Conservation (phyloP, 2,113 vertebrate species). For the Aptenodytes patagonicus region DNA sequence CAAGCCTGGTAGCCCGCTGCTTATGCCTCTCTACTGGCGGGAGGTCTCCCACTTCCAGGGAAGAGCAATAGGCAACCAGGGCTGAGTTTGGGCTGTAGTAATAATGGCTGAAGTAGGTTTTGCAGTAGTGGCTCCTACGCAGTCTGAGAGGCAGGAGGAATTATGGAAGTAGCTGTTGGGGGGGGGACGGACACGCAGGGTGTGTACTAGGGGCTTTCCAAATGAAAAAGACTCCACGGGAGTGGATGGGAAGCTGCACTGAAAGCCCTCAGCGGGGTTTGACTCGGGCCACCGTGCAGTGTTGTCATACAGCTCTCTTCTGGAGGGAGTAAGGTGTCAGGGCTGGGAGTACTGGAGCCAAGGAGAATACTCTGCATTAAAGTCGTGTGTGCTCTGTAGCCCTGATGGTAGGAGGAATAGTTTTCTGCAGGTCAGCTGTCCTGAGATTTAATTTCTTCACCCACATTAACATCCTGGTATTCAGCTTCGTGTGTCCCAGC, state of each 20-base stretch:
- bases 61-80: background rate
- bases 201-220: background rate
- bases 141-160: background rate
- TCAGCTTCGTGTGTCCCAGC: background rate
- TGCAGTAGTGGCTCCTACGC: background rate
- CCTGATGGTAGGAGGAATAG: background rate
- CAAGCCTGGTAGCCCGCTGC: background rate
- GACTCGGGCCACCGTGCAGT: background rate
- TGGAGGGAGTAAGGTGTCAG: background rate
- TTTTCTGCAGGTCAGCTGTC: background rate
- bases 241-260: background rate
- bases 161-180: background rate
- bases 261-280: background rate
- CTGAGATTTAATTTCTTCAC: background rate
- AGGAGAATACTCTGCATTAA: fast-evolving
- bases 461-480: background rate
- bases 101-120: background rate
- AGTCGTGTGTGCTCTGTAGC: background rate
- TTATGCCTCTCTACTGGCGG: too few species aligned
- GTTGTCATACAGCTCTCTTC: background rate
- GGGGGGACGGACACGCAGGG: fast-evolving
- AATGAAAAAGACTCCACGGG: background rate
- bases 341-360: background rate
- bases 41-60: background rate
- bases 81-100: background rate